Percentiles rank a stretch among this genome's conserved stretches.
Conservation (phyloP, 2,113 vertebrate genomes). For the Antechinus stuartii region DNA sequence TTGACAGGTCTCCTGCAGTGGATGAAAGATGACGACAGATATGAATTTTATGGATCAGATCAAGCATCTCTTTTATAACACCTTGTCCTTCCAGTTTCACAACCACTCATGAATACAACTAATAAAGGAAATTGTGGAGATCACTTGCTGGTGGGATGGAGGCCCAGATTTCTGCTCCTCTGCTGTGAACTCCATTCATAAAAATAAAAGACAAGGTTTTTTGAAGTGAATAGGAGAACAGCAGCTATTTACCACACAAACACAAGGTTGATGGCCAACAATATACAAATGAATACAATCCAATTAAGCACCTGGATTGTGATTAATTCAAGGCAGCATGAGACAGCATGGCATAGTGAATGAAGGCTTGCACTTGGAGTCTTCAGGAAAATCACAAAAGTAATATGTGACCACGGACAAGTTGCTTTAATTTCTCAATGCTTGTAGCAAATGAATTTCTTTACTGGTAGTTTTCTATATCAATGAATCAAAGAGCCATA, state of each 20-base stretch:
- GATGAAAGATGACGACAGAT: conserved; percentile 7
- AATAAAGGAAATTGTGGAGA: conserved; percentile 48
- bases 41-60: conserved; percentile 53
- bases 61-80: conserved; percentile 56
- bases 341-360: neutral
- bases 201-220: conserved; percentile 60
- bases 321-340: neutral
- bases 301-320: neutral
- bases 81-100: conserved; percentile 61
- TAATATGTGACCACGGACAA: neutral
- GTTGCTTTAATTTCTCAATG: neutral
- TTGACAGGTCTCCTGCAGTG: conserved; percentile 45
- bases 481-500: neutral
- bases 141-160: conserved; percentile 2
- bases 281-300: neutral
- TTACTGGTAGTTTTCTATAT: neutral
- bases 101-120: neutral
- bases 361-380: neutral
- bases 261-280: conserved; percentile 8
- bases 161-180: conserved; percentile 64
- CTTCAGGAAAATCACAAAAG: neutral
- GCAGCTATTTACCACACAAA: conserved; percentile 47
- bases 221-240: conserved; percentile 58
- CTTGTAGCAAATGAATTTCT: neutral
- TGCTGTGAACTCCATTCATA: conserved; percentile 60